Percentiles rank a stretch among this genome's conserved stretches.
Evolutionary conservation across 2,113 vertebrate species (phyloP).

Genomic region (Panthera leo): DNA sequence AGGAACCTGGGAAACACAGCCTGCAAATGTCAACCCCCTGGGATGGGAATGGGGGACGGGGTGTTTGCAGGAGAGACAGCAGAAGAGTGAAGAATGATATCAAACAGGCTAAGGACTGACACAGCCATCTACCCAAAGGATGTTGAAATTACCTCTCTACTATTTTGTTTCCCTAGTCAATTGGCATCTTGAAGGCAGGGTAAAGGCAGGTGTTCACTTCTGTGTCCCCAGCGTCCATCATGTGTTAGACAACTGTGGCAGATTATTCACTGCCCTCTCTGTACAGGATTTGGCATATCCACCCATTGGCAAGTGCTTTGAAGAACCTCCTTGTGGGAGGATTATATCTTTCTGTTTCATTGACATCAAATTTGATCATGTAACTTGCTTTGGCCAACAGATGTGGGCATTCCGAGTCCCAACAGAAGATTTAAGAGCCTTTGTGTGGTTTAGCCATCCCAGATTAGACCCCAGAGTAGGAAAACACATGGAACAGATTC

Average conservation of each 20-base stretch:
- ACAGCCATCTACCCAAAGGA: neutral
- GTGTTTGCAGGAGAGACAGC: neutral
- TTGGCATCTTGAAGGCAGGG: neutral
- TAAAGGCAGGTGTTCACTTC: neutral
- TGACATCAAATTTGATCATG: neutral
- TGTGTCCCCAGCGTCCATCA: neutral
- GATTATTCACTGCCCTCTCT: neutral
- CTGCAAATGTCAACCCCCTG: neutral
- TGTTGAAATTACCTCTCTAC: neutral
- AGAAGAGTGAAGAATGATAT: neutral
- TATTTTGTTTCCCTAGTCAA: constrained; percentile 16
- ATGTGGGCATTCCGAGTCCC: neutral
- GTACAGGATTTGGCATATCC: neutral
- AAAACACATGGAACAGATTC: neutral
- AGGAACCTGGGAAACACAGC: neutral
- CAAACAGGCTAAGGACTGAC: neutral
- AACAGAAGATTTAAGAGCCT: neutral
- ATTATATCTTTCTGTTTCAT: neutral
- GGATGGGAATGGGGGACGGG: neutral
- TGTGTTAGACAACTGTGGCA: neutral
- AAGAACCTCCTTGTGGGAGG: neutral
- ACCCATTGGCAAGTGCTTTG: neutral
- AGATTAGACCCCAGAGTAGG: neutral
- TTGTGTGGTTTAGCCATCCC: neutral
- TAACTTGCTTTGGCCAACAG: neutral